Conservation (phyloP, 1,140 invertebrate genomes). For the Trichomalopsis sarcophagae region DNA sequence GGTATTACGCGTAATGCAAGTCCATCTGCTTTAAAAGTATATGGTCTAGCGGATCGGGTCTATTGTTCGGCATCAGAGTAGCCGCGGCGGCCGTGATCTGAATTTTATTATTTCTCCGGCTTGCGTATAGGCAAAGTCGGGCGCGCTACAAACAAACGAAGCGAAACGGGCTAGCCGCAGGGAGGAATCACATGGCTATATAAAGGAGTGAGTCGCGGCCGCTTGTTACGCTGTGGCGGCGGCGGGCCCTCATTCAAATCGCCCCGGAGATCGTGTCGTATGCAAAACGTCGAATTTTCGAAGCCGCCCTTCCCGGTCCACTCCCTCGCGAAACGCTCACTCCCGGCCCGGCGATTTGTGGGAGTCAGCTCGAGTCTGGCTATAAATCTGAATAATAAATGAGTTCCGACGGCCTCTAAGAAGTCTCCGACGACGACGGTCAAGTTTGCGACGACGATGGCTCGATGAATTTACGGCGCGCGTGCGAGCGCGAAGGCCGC, state of each 20-base stretch:
- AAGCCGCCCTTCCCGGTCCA: conserved; percentile 54
- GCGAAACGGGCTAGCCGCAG: conserved; percentile 7
- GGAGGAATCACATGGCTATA: conserved; percentile 58
- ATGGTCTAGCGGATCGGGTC: conserved; percentile 20
- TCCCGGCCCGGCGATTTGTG: conserved; percentile 72
- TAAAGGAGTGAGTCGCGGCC: conserved; percentile 59
- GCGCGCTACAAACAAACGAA: background rate
- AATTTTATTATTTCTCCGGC: conserved; percentile 46
- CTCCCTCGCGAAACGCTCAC: conserved; percentile 29
- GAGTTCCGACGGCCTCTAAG: conserved; percentile 74
- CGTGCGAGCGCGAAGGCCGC: conserved; percentile 11
- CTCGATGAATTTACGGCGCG: conserved; percentile 66
- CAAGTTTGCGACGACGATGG: conserved; percentile 44
- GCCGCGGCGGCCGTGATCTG: conserved; percentile 31
- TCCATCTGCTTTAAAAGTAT: conserved; percentile 22
- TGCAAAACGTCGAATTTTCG: conserved; percentile 75
- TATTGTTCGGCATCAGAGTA: conserved; percentile 26
- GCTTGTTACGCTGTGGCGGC: conserved; percentile 65
- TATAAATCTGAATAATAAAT: conserved; percentile 77
- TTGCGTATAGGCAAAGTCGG: conserved; percentile 27
- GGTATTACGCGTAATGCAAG: no score
- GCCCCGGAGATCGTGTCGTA: conserved; percentile 72
- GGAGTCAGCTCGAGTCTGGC: conserved; percentile 71
- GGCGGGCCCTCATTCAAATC: conserved; percentile 69
- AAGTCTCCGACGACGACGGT: conserved; percentile 69